Percentiles rank a stretch among this genome's conserved stretches.
Conservation (phyloP, 2,888 invertebrate genomes). For the Lasioglossum zephyrum region DNA sequence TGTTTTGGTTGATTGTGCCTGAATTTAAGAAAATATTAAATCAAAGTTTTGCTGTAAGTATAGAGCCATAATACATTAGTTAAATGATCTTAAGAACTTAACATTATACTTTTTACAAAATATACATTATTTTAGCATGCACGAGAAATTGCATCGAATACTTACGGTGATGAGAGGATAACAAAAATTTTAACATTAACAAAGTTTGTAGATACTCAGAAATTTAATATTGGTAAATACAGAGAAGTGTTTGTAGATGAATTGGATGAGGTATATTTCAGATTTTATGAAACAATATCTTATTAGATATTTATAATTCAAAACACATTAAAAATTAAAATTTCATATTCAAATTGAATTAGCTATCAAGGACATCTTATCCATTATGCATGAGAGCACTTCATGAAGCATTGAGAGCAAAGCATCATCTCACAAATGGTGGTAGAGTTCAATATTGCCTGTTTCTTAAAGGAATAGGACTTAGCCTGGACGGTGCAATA, state of each 20-base stretch:
- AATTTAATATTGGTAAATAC: not conserved
- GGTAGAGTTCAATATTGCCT: slow-evolving; percentile 96
- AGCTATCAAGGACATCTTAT: slow-evolving; percentile 92
- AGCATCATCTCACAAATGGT: slow-evolving; percentile 95
- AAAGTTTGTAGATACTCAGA: not conserved
- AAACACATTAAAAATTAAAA: not conserved
- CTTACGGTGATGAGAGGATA: slow-evolving; percentile 43
- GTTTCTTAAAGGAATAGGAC: slow-evolving; percentile 97
- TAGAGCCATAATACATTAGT: not conserved
- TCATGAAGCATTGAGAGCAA: slow-evolving; percentile 90
- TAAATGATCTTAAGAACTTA: not conserved
- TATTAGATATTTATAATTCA: not conserved
- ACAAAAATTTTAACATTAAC: slow-evolving; percentile 32
- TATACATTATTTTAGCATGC: slow-evolving; percentile 34
- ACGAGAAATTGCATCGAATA: slow-evolving; percentile 34
- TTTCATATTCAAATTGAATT: slow-evolving; percentile 72
- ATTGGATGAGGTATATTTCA: slow-evolving; percentile 46
- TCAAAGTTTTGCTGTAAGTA: slow-evolving; percentile 88
- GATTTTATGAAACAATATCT: not conserved
- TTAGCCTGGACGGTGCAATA: slow-evolving; percentile 94
- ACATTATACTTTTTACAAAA: not conserved
- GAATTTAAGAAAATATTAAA: slow-evolving; percentile 90
- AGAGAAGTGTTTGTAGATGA: slow-evolving; percentile 13
- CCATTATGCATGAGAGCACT: slow-evolving; percentile 97
- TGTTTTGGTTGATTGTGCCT: slow-evolving; percentile 92